Percentiles rank a stretch among this genome's conserved stretches.
Evolutionary conservation across 2,113 vertebrate species (phyloP).

Genomic region (Ceyx melanurus): DNA sequence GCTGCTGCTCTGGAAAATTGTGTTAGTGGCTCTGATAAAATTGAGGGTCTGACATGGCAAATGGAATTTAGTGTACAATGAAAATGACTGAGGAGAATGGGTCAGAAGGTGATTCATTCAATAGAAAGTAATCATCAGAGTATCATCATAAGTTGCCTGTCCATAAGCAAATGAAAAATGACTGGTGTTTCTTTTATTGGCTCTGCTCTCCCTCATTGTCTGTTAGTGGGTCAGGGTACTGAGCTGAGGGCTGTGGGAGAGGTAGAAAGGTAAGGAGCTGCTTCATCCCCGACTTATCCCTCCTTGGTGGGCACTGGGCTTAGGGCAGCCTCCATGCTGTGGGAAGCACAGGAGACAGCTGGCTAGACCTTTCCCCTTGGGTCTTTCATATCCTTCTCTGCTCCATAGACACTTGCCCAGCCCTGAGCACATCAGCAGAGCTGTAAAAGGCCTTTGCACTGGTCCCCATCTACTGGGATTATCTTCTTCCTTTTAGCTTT

Average conservation of each 20-base stretch:
- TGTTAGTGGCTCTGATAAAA: constrained; percentile 62
- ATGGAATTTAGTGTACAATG: constrained; percentile 46
- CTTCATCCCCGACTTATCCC: neutral
- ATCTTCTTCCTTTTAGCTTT: neutral
- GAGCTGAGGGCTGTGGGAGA: neutral
- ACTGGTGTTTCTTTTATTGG: neutral
- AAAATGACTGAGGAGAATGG: constrained; percentile 38
- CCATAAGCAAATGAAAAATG: constrained; percentile 58
- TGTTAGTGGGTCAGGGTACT: neutral
- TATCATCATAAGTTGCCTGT: constrained; percentile 40
- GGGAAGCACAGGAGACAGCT: neutral
- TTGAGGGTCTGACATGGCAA: constrained; percentile 57
- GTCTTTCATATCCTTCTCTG: neutral
- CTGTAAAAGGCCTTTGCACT: neutral
- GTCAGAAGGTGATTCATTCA: constrained; percentile 48
- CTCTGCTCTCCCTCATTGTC: neutral
- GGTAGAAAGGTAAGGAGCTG: neutral
- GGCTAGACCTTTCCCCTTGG: accelerated
- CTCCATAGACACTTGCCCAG: accelerated
- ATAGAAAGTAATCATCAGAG: constrained; percentile 47
- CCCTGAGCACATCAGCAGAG: too few relatives aligned
- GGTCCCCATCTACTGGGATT: neutral
- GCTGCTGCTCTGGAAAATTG: constrained; percentile 53
- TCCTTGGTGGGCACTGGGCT: neutral
- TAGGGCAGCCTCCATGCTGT: accelerated